phyloP scores from a whole-genome alignment of 2,113 vertebrate genomes.

The Nipponia nippon region DNA sequence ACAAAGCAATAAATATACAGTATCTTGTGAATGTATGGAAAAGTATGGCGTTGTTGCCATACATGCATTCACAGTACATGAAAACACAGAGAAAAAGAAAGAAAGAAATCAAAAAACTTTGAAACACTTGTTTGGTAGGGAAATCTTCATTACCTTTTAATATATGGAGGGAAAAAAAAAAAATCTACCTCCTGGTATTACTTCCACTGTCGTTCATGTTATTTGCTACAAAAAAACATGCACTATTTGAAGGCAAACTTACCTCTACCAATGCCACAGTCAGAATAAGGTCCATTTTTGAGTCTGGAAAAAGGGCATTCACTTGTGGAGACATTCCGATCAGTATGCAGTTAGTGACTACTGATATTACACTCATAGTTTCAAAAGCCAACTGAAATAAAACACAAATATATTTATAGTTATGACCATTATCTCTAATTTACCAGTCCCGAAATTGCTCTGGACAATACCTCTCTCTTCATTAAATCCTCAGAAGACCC shows the following conservation, averaged over 20 bases:
- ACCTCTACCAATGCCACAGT: conserved; percentile 89
- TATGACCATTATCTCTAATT: not conserved
- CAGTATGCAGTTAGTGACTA: conserved; percentile 93
- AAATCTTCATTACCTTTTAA: not conserved
- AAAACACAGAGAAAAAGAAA: not conserved
- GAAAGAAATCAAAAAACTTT: not conserved
- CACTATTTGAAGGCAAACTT: conserved; percentile 9
- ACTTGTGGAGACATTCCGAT: conserved; percentile 96
- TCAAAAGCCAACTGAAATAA: conserved; percentile 91
- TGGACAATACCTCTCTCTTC: not conserved
- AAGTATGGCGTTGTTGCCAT: not conserved
- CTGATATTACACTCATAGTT: conserved; percentile 92
- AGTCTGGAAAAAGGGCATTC: conserved; percentile 83
- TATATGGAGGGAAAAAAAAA: too few species aligned
- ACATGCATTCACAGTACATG: not conserved
- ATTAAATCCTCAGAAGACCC: not conserved
- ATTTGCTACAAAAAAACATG: not conserved
- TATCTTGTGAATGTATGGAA: not conserved
- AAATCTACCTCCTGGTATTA: not conserved
- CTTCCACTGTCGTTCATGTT: not conserved
- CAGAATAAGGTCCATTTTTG: conserved; percentile 85
- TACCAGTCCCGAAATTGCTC: not conserved
- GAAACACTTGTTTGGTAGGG: not conserved
- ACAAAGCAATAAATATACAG: not conserved
- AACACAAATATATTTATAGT: not conserved